A percentile compares a stretch with the other conserved stretches of the same genome.
Conservation (phyloP, 2,797 vertebrate species). For the Megaceryle alcyon region DNA sequence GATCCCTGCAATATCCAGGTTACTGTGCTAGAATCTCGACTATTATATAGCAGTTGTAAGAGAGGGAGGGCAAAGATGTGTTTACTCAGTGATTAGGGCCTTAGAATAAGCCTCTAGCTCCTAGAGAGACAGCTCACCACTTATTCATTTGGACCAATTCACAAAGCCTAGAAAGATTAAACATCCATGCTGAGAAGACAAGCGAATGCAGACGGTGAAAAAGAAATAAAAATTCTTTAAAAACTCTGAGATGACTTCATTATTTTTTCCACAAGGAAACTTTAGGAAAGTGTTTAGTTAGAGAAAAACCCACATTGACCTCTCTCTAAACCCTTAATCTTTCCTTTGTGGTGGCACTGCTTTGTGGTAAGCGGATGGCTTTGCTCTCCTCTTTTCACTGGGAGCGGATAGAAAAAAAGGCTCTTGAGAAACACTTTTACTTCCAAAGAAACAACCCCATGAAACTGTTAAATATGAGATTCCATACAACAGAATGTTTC, state of each 20-base stretch:
- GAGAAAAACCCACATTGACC: slow-evolving; percentile 89
- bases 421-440: slow-evolving; percentile 85
- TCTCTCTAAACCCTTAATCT: slow-evolving; percentile 88
- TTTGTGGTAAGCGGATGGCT: slow-evolving; percentile 86
- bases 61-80: slow-evolving; percentile 98
- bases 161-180: slow-evolving; percentile 99
- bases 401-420: slow-evolving; percentile 77
- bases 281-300: slow-evolving; percentile 90
- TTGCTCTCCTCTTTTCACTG: slow-evolving; percentile 81
- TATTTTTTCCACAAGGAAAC: slow-evolving; percentile 88
- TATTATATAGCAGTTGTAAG: slow-evolving; percentile 93
- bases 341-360: slow-evolving; percentile 85
- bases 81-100: slow-evolving; percentile 99
- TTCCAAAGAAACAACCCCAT: slow-evolving; percentile 84
- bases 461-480: slow-evolving; percentile 85
- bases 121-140: slow-evolving; percentile 96
- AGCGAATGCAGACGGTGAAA: slow-evolving; percentile 96
- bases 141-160: slow-evolving; percentile 98
- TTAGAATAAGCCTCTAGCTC: slow-evolving; percentile 99
- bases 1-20: slow-evolving; percentile 89
- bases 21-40: slow-evolving; percentile 91
- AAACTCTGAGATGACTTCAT: slow-evolving; percentile 88
- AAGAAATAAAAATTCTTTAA: slow-evolving; percentile 93
- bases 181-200: slow-evolving; percentile 99
- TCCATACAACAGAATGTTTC: slow-evolving; percentile 76